Conservation (phyloP, 2,113 vertebrate species). For the Siphamia tubifer region DNA sequence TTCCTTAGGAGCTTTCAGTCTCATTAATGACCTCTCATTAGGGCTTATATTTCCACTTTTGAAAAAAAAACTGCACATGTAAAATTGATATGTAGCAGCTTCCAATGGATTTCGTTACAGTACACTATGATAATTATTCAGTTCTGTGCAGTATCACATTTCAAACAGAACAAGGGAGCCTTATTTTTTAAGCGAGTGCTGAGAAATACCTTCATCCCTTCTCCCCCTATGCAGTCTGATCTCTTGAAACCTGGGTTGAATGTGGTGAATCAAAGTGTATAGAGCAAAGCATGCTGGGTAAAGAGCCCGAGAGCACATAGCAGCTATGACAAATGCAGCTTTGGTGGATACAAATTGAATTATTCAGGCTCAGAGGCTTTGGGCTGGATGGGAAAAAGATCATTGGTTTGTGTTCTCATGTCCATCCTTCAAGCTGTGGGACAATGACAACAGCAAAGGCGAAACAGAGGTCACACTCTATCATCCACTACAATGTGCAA, state of each 20-base stretch:
- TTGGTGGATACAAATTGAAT: conserved; percentile 73
- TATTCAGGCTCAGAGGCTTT: conserved; percentile 60
- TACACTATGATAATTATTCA: too few species aligned
- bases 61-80: too few species aligned
- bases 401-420: conserved; percentile 54
- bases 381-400: conserved; percentile 53
- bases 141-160: too few species aligned
- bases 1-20: too few species aligned
- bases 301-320: conserved; percentile 49
- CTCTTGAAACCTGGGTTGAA: conserved; percentile 16
- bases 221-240: neutral
- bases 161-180: neutral
- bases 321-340: conserved; percentile 64
- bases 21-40: too few species aligned
- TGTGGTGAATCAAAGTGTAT: conserved; percentile 41
- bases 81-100: too few species aligned
- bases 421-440: conserved; percentile 51
- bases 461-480: conserved; percentile 58
- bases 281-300: conserved; percentile 62
- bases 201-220: conserved; percentile 28
- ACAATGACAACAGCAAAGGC: conserved; percentile 62
- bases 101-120: too few species aligned
- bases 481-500: conserved; percentile 27
- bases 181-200: neutral
- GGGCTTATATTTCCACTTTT: too few species aligned